Conservation (phyloP, 2,113 vertebrate species). For the Corythornis cristatus region DNA sequence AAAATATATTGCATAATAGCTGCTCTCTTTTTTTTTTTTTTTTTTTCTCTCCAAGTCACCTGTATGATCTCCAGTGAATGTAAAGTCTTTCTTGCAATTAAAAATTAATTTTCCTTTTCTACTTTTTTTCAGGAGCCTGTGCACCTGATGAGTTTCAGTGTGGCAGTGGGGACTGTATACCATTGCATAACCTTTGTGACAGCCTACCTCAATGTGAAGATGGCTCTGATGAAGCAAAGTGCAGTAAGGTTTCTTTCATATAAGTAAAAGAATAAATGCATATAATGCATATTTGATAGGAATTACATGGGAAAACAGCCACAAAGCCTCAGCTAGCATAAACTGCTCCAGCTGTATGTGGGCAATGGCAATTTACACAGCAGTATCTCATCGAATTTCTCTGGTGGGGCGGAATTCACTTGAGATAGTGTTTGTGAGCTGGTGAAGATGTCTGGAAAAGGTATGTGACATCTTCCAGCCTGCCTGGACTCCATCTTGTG, state of each 20-base stretch:
- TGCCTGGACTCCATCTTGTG: not conserved
- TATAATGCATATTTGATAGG: not conserved
- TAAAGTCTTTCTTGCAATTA: not conserved
- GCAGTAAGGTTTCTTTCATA: slow-evolving; percentile 76
- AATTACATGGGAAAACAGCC: not conserved
- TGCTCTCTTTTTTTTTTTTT: not conserved
- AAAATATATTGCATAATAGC: not conserved
- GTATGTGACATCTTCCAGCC: not conserved
- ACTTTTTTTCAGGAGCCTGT: slow-evolving; percentile 78
- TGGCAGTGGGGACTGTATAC: slow-evolving; percentile 81
- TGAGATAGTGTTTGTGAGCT: not conserved
- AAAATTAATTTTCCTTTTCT: not conserved
- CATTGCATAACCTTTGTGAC: slow-evolving; percentile 78
- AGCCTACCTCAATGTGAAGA: slow-evolving; percentile 80
- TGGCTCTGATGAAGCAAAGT: slow-evolving; percentile 86
- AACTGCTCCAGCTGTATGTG: not conserved
- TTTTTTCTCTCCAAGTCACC: not conserved
- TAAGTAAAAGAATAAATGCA: not conserved
- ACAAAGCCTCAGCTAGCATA: not conserved
- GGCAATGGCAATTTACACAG: not conserved
- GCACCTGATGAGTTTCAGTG: slow-evolving; percentile 79
- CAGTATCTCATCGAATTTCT: not conserved
- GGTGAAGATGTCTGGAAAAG: not conserved
- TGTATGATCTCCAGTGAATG: not conserved
- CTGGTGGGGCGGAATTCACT: not conserved